A percentile compares a stretch with the other conserved stretches of the same genome.
These are phyloP conservation scores for Myrmecophaga tridactyla DNA, from an alignment of 2,113 vertebrate genomes.

Conservation along the genomic window DNA sequence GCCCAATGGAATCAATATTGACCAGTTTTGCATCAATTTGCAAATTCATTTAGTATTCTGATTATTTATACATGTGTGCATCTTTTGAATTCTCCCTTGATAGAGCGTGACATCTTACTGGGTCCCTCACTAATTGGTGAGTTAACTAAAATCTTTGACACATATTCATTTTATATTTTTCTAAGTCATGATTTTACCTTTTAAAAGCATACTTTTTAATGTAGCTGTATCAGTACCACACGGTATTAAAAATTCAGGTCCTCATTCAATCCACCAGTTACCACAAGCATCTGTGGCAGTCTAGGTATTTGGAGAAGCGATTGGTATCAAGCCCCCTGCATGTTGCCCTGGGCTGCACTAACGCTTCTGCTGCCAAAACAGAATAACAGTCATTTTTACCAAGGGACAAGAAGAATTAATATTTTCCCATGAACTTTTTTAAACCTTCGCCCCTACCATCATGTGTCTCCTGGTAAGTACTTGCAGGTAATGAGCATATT, in stretches of 20 bases:
- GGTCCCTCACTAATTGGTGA: neutral
- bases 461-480: neutral
- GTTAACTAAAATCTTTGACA: neutral
- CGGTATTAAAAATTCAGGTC: neutral
- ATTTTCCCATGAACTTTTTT: neutral
- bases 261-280: neutral
- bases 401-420: neutral
- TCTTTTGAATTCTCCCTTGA: neutral
- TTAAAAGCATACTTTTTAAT: neutral
- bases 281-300: neutral
- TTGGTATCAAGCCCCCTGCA: neutral
- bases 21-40: neutral
- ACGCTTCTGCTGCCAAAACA: neutral
- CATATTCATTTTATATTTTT: neutral
- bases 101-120: neutral
- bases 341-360: neutral
- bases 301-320: neutral
- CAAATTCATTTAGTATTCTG: neutral
- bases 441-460: neutral
- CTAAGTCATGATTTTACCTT: neutral
- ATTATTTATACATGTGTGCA: neutral
- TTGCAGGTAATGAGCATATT: neutral
- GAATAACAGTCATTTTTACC: neutral
- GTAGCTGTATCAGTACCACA: neutral
- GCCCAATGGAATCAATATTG: neutral